Evolutionary conservation across 1,140 invertebrate genomes (phyloP), one percentile per base, ranked within the genome.

Genomic region (Sogatella furcifera): DNA sequence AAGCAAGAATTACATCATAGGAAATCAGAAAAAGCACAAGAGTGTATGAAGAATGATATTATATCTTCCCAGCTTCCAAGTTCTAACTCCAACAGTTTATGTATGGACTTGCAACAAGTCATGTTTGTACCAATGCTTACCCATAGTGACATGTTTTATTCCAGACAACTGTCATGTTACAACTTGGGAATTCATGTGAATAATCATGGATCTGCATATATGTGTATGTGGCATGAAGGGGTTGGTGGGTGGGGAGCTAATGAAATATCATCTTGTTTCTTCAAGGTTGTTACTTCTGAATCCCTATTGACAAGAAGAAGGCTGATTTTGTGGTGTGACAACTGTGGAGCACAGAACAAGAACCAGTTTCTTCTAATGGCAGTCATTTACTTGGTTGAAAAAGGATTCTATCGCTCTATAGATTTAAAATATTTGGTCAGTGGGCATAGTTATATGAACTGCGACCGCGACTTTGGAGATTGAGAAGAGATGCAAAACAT

Each of bases 141-240:
- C 31, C 54, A 55, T 28, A 22, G 54, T 4, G n/a, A 28, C 19
- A 22, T 55, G 10, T 55, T 55, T 28, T 55, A 55, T 55, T 28
- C 28, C 2, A 14, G 52, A 21, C 52, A 53, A 15, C 52, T 53
- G 3, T 53, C 52, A 4, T 5, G 3, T 4, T 53, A 53, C 21
- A 53, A 53, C 52, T 15, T 53, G 21, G 52, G 52, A 22, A 53
- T 53, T 28, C 54, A 56, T 56, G 5, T 59, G 10, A 15, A 44
- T 5, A 15, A 59, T n/a, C 3, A 59, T 52, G 21, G 44, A 1
- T 24, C 5, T 5, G 44, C 5, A 52, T 59, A 1, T 52, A 59
- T 59, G 44, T 52, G 42, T 59, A 44, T 58, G 56, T 58, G 56
- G 56, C 57, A 59, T 24, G 44, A 59, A 59, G 57, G 57, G 2